Percentiles rank a stretch among this genome's conserved stretches.
Conservation (phyloP, 2,797 vertebrate species). For the Pempheris klunzingeri region DNA sequence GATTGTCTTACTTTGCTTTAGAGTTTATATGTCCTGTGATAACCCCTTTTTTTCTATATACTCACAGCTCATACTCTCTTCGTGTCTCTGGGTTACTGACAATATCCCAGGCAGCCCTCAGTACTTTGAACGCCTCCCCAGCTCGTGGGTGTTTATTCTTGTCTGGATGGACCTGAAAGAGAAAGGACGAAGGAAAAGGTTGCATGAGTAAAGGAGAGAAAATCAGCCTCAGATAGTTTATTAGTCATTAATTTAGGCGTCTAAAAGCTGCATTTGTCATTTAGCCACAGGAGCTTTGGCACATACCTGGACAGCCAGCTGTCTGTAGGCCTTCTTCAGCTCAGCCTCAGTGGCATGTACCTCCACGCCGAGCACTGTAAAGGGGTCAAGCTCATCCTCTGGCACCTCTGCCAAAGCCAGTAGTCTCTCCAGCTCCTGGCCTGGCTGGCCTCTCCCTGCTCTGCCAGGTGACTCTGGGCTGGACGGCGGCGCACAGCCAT, state of each 20-base stretch:
- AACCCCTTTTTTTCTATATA: constrained; percentile 42
- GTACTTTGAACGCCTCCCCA: constrained; percentile 95
- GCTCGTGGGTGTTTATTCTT: constrained; percentile 96
- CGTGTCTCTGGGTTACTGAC: constrained; percentile 94
- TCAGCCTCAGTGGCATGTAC: constrained; percentile 91
- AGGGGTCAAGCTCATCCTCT: constrained; percentile 95
- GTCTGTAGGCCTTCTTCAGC: constrained; percentile 93
- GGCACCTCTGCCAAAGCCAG: constrained; percentile 89
- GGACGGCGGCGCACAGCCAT: constrained; percentile 1
- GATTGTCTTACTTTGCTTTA: background rate
- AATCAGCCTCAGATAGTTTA: constrained; percentile 13
- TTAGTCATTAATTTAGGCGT: constrained; percentile 39
- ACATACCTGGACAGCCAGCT: constrained; percentile 94
- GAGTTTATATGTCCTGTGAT: background rate
- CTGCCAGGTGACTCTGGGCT: constrained; percentile 75
- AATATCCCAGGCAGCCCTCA: constrained; percentile 95
- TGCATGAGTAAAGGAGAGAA: constrained; percentile 36
- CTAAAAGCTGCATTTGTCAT: constrained; percentile 12
- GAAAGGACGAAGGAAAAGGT: constrained; percentile 38
- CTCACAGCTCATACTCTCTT: constrained; percentile 95
- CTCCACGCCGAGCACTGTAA: constrained; percentile 92
- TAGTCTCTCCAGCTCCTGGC: constrained; percentile 90
- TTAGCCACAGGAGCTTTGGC: background rate
- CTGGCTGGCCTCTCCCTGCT: constrained; percentile 80
- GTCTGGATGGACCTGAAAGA: constrained; percentile 94